Base-by-base conservation (phyloP, 1,140 invertebrate genomes). In the Callitettix versicolor region DNA sequence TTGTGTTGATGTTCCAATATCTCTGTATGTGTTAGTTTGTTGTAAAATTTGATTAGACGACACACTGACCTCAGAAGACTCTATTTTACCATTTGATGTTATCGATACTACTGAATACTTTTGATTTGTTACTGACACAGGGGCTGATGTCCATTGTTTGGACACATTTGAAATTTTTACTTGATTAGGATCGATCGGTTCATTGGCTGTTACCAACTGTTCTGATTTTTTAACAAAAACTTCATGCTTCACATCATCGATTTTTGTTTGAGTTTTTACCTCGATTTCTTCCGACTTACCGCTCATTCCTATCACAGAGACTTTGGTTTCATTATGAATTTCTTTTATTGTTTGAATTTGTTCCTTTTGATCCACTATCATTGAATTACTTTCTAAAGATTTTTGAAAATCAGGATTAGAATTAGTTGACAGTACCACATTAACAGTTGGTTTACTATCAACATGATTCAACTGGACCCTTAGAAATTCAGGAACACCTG, bases 381-480 rank as follows among this genome's bases (percentile, higher is more conserved):
- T 26, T 26, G 24, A 17, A n/a, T 11, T 15, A 33, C 15, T 49
- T 26, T 49, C 47, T 33, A 49, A 4, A 26, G 47, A 1, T 49
- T 49, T 49, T 26, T 4, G 6, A 33, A 40, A 40, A 40, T 40
- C 17, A n/a, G 26, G 9, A 26, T 46, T 46, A 26, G 43, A 26
- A 46, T 26, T 30, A 14, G 47, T 57, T 12, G 55, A 57, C n/a
- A 57, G 34, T 18, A 57, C 49, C 15, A 57, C 55, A 46, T 56
- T 56, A 14, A 50, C 46, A 2, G 47, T 15, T 17, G 46, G 46
- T 26, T 51, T 49, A 14, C 48, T 51, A 18, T 84, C 81, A 36
- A 85, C 80, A 61, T 75, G 79, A 57, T 84, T 82, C 44, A 85
- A 63, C 64, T 83, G 81, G 46, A 83, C 79, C 59, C 82, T 77